Evolutionary conservation across 2,797 vertebrate species (phyloP), one percentile per base, ranked within the genome.

Genomic region (Mus caroli): DNA sequence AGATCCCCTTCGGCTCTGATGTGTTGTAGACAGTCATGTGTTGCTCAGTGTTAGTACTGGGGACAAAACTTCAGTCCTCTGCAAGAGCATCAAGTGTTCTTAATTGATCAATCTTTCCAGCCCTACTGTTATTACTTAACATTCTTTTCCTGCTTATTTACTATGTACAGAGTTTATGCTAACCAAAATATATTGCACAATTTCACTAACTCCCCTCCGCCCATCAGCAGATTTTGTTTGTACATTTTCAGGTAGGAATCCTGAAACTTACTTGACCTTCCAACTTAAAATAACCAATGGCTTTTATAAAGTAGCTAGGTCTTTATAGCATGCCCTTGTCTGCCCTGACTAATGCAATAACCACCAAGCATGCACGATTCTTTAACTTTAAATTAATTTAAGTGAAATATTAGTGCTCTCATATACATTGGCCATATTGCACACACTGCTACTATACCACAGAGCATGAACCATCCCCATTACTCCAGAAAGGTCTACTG

Each of bases 371-470:
- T 14, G 2, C 46, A 50, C 43, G 26, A 5, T n/a, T 79, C 28
- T 92, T 86, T 87, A 71, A 24, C 82, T 73, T 96, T 91, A 90
- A 88, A 20, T 92, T 82, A 90, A 88, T 71, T 50, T 37, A 75
- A 94, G 77, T 88, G 28, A 91, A 12, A 58, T 58, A 24, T 43
- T 71, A 43, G 58, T 91, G 85, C 88, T 88, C 40, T 90, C 24
- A 91, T 14, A 31, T 14, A 6, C 24, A 34, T 1, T 69, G 52
- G 6, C 15, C 79, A 50, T 56, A 69, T 54, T 67, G 76, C 67
- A 24, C 22, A 54, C 58, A 17, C 46, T 54, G 11, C 40, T 11
- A 6, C 69, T 80, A 31, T 52, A 17, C 3, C 43, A 75, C 8
- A 34, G 69, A 50, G 28, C 37, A n/a, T n/a, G 88, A 22, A 50